Evolutionary conservation across 1,140 invertebrate species (phyloP).

Genomic region (Procambarus clarkii): DNA sequence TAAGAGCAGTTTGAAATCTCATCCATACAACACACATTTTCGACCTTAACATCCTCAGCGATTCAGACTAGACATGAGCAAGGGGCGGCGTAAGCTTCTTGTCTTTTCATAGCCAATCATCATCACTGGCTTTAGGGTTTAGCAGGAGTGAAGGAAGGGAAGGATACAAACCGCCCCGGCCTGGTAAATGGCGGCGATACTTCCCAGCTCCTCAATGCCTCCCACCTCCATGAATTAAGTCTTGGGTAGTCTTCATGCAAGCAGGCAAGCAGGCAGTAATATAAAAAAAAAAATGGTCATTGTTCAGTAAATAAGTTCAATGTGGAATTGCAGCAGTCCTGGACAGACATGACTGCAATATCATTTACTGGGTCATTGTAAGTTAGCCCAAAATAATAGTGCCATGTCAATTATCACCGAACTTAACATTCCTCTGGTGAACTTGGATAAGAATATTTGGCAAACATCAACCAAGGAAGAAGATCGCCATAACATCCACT

Average conservation of each 20-base stretch:
- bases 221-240: conserved; percentile 32
- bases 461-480: background rate
- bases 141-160: conserved; percentile 2
- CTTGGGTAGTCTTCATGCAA: conserved; percentile 39
- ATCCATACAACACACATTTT: conserved; percentile 36
- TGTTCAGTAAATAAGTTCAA: background rate
- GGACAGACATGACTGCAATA: background rate
- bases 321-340: conserved; percentile 2
- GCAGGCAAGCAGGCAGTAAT: conserved; percentile 37
- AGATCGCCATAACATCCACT: background rate
- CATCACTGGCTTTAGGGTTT: conserved; percentile 29
- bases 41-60: conserved; percentile 42
- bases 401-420: background rate
- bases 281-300: conserved; percentile 13
- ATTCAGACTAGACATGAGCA: conserved; percentile 67
- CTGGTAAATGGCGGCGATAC: conserved; percentile 16
- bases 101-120: conserved; percentile 61
- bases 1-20: conserved; percentile 1
- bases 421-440: background rate
- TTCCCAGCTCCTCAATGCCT: conserved; percentile 17
- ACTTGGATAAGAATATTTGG: background rate
- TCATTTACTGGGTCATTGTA: background rate
- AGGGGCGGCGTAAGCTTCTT: conserved; percentile 54
- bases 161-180: conserved; percentile 44
- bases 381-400: background rate